A percentile compares a stretch with the other conserved stretches of the same genome.
Conservation (phyloP, 2,888 invertebrate genomes). For the Pachliopta kotzebuea region DNA sequence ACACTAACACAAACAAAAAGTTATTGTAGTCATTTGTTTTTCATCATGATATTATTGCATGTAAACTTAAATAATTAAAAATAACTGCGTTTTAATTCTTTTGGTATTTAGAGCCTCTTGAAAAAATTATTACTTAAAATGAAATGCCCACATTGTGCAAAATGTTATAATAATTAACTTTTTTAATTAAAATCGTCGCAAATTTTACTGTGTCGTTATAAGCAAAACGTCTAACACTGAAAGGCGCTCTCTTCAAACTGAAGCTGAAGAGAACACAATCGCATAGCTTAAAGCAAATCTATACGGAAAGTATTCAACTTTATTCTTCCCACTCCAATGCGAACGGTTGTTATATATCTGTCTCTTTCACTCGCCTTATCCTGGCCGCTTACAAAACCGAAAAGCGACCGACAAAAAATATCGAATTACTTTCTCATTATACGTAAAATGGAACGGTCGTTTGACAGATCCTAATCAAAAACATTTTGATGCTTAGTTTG, state of each 20-base stretch:
- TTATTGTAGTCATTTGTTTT: neutral
- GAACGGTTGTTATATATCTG: constrained; percentile 30
- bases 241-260: constrained; percentile 36
- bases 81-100: constrained; percentile 2
- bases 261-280: constrained; percentile 39
- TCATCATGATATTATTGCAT: constrained; percentile 2
- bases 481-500: constrained; percentile 36
- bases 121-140: constrained; percentile 3
- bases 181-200: constrained; percentile 36
- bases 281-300: constrained; percentile 71
- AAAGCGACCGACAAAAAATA: constrained; percentile 49
- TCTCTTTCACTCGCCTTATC: constrained; percentile 53
- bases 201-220: constrained; percentile 37
- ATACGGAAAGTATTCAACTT: constrained; percentile 65
- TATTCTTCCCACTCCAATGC: constrained; percentile 45
- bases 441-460: constrained; percentile 44
- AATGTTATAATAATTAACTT: constrained; percentile 1
- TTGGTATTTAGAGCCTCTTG: neutral
- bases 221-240: constrained; percentile 35
- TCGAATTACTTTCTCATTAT: constrained; percentile 49
- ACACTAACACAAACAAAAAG: constrained; percentile 14
- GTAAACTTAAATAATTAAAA: constrained; percentile 2
- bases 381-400: constrained; percentile 48
- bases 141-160: constrained; percentile 1
- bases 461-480: constrained; percentile 37